These are phyloP conservation scores for Bufo bufo DNA, from an alignment of 2,113 vertebrate species.

Conservation along the genomic window DNA sequence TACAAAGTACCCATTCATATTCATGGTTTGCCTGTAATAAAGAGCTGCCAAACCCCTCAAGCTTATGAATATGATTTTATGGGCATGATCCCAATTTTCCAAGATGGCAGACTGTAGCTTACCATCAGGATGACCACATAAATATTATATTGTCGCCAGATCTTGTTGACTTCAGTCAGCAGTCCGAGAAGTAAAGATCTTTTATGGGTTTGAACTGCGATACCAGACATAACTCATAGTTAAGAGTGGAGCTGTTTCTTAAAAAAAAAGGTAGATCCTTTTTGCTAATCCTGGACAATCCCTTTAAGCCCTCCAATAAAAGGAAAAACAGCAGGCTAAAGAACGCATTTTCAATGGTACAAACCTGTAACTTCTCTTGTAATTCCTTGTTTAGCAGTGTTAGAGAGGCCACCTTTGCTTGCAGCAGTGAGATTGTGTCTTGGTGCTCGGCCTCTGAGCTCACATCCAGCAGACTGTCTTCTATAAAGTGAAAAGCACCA, in stretches of 20 bases:
- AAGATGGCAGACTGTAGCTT: too few relatives aligned
- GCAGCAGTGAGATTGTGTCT: constrained; percentile 81
- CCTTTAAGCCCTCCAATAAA: not conserved
- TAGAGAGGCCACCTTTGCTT: constrained; percentile 87
- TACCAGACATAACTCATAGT: not conserved
- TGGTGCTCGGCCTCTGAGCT: constrained; percentile 78
- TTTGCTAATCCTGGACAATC: not conserved
- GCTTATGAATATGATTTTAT: too few relatives aligned
- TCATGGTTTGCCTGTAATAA: not conserved
- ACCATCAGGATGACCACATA: too few relatives aligned
- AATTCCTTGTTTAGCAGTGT: constrained; percentile 91
- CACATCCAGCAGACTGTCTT: constrained; percentile 74
- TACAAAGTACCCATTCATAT: not conserved
- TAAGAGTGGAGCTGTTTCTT: not conserved
- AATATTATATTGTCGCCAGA: too few relatives aligned
- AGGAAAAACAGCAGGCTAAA: not conserved
- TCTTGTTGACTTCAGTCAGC: too few relatives aligned
- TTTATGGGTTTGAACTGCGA: not conserved
- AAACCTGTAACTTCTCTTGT: constrained; percentile 86
- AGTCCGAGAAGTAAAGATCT: too few relatives aligned
- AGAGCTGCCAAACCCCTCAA: too few relatives aligned
- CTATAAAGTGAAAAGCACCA: constrained; percentile 27
- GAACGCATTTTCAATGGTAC: not conserved
- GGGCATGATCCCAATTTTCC: too few relatives aligned
- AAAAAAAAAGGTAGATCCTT: not conserved